Conservation (phyloP, 2,113 vertebrate genomes). For the Geococcyx californianus region DNA sequence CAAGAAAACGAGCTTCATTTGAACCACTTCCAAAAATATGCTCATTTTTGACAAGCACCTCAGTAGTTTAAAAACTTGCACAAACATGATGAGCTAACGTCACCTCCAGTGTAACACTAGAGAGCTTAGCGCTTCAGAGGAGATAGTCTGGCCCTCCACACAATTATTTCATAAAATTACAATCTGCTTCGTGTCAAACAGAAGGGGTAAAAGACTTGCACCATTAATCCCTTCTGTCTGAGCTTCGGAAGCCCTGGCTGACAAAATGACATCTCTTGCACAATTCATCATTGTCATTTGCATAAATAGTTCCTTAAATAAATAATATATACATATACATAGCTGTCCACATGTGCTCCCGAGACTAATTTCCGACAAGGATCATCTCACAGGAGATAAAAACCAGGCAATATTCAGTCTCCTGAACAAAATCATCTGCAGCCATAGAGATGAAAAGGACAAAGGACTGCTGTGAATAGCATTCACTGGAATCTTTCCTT, state of each 20-base stretch:
- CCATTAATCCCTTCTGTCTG: constrained; percentile 29
- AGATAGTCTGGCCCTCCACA: background rate
- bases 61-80: background rate
- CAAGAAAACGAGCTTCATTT: background rate
- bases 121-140: background rate
- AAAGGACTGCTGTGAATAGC: background rate
- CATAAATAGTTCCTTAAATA: constrained; percentile 54
- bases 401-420: constrained; percentile 32
- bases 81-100: background rate
- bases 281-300: constrained; percentile 12
- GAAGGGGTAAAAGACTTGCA: constrained; percentile 9
- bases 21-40: background rate
- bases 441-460: constrained; percentile 58
- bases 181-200: constrained; percentile 14
- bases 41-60: background rate
- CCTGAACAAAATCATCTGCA: constrained; percentile 58
- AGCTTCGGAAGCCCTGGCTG: background rate
- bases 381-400: constrained; percentile 67
- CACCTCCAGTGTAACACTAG: background rate
- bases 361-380: constrained; percentile 52
- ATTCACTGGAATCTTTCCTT: constrained; percentile 18
- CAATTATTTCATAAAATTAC: background rate
- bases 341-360: constrained; percentile 43
- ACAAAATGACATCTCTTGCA: constrained; percentile 38
- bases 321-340: constrained; percentile 21